Evolutionary conservation across 2,888 invertebrate species (phyloP), one percentile per base, ranked within the genome.

Genomic region (Silvanus unidentatus): DNA sequence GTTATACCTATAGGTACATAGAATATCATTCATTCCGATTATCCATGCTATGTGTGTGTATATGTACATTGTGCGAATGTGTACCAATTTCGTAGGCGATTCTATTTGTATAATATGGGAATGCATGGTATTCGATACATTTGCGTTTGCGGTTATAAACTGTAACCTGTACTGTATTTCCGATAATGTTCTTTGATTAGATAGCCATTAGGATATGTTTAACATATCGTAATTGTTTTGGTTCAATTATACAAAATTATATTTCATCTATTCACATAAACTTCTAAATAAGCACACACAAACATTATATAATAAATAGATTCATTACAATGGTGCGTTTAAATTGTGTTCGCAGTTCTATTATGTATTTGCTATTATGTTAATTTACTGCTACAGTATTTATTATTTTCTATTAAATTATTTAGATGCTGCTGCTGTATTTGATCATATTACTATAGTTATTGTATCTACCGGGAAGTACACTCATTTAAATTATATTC

Each of bases 401-500:
- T 58, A 58, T 57, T 58, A 60, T 57, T 58, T 57, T 52, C 57
- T 56, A 55, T 58, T 58, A 60, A 58, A 60, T 60, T 58, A 55
- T 50, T 47, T 57, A 55, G 54, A 54, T 49, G 50, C 43, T 40
- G 44, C n/a, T 41, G 44, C 47, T 15, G 37, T 22, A 38, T 48
- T 47, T n/a, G n/a, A 54, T 55, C 52, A 54, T 52, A 49, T 48
- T 48, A 45, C 48, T 49, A 48, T 44, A 46, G 48, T 52, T 52
- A 54, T 54, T 54, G 53, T 50, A 43, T 52, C 47, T 49, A 50
- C 50, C 54, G 45, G 55, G 49, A 50, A 50, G 45, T 50, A 44
- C 16, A 44, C 29, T 45, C 30, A 35, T 42, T 50, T 50, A 46
- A 44, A 45, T 44, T 50, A 44, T 47, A 47, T 47, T 50, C 47